phyloP scores from a whole-genome alignment of 2,888 invertebrate species.

The Halictus quadricinctus region DNA sequence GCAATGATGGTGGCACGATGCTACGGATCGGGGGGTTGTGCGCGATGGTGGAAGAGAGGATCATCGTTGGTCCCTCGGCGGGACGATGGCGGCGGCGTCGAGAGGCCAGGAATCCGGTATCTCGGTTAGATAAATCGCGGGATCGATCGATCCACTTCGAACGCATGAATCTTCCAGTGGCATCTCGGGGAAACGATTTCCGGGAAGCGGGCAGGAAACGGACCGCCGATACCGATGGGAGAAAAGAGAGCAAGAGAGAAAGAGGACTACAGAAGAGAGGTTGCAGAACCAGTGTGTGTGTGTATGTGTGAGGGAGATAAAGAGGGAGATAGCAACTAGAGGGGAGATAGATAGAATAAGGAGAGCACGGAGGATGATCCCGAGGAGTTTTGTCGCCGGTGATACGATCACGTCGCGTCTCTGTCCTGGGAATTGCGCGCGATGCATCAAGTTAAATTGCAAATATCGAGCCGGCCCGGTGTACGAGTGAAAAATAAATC shows the following conservation, averaged over 20 bases:
- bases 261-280: not conserved
- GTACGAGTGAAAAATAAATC: constrained; percentile 59
- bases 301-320: too few species aligned
- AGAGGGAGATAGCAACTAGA: not conserved
- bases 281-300: not conserved
- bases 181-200: constrained; percentile 39
- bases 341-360: constrained; percentile 30
- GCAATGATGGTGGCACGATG: not conserved
- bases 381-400: constrained; percentile 38
- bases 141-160: constrained; percentile 46
- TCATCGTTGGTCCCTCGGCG: not conserved
- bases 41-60: not conserved
- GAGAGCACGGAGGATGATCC: constrained; percentile 1
- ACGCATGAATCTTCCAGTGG: constrained; percentile 44
- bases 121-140: constrained; percentile 27
- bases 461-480: constrained; percentile 46
- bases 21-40: not conserved
- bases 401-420: constrained; percentile 46
- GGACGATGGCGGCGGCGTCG: not conserved
- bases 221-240: constrained; percentile 14
- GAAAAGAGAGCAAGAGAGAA: not conserved
- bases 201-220: not conserved
- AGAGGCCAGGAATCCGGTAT: constrained; percentile 1
- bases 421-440: constrained; percentile 51
- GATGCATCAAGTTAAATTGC: constrained; percentile 64